Evolutionary conservation across 2,113 vertebrate species (phyloP).

Genomic region (Oncorhynchus keta): DNA sequence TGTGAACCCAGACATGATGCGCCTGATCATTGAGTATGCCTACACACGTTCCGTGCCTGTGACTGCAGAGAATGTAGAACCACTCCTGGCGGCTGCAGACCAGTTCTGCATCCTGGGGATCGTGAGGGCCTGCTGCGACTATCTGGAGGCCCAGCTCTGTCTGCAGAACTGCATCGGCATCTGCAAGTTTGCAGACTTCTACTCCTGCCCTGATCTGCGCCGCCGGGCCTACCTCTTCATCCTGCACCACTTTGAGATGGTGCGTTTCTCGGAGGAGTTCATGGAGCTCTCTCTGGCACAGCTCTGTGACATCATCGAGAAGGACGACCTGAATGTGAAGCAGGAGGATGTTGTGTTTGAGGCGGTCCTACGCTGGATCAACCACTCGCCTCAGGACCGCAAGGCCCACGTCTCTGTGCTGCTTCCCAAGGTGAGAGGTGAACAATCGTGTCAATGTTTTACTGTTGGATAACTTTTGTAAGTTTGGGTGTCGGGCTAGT

Average conservation of each 20-base stretch:
- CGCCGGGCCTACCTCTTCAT: constrained; percentile 74
- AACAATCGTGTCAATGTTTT: background rate
- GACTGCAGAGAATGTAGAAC: constrained; percentile 68
- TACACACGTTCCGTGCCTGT: constrained; percentile 73
- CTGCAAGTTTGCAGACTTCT: constrained; percentile 73
- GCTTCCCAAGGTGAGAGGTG: constrained; percentile 44
- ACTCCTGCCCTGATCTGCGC: constrained; percentile 62
- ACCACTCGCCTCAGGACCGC: constrained; percentile 4
- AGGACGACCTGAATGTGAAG: constrained; percentile 46
- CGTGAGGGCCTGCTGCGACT: constrained; percentile 70
- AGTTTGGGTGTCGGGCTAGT: background rate
- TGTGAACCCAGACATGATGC: constrained; percentile 75
- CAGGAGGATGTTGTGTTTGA: constrained; percentile 26
- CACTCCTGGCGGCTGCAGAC: constrained; percentile 73
- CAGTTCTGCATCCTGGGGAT: constrained; percentile 74
- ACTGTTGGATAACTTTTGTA: background rate
- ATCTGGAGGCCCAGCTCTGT: constrained; percentile 72
- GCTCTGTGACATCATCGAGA: constrained; percentile 70
- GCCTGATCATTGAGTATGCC: constrained; percentile 76
- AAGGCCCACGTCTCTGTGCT: constrained; percentile 14
- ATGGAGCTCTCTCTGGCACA: constrained; percentile 73
- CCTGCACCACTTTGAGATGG: constrained; percentile 76
- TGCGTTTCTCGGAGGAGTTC: constrained; percentile 71
- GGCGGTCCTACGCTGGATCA: constrained; percentile 40
- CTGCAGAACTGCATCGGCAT: constrained; percentile 79